Conservation (phyloP, 2,113 vertebrate species). For the Heptranchias perlo region DNA sequence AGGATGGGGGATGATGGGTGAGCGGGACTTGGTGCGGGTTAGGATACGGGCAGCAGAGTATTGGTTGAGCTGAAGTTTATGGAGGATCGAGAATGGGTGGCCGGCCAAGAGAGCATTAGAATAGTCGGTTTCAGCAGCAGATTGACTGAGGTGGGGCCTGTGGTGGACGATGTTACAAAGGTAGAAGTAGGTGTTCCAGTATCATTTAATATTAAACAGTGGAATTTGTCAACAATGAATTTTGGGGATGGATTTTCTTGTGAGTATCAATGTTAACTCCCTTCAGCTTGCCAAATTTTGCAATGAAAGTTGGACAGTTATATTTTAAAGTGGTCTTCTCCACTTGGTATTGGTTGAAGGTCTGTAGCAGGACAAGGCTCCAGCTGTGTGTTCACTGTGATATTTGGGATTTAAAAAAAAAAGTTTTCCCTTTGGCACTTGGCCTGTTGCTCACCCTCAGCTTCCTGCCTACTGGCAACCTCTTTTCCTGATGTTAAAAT, state of each 20-base stretch:
- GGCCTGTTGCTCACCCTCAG: neutral
- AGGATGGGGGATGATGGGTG: too few relatives aligned
- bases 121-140: neutral
- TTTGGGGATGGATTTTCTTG: too few relatives aligned
- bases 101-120: neutral
- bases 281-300: neutral
- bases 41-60: too few relatives aligned
- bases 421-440: neutral
- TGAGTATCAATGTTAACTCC: neutral
- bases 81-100: neutral
- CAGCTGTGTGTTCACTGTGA: neutral
- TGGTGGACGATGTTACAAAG: neutral
- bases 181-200: neutral
- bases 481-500: neutral
- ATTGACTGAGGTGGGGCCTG: neutral
- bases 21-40: too few relatives aligned
- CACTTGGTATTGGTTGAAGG: neutral
- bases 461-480: neutral
- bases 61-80: neutral
- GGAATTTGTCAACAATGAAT: neutral
- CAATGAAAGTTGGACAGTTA: neutral
- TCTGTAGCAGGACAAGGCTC: neutral
- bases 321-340: neutral
- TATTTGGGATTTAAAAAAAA: neutral
- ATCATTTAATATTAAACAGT: neutral